Evolutionary conservation across 2,113 vertebrate genomes (phyloP).

Genomic region (Trematomus loennbergii): DNA sequence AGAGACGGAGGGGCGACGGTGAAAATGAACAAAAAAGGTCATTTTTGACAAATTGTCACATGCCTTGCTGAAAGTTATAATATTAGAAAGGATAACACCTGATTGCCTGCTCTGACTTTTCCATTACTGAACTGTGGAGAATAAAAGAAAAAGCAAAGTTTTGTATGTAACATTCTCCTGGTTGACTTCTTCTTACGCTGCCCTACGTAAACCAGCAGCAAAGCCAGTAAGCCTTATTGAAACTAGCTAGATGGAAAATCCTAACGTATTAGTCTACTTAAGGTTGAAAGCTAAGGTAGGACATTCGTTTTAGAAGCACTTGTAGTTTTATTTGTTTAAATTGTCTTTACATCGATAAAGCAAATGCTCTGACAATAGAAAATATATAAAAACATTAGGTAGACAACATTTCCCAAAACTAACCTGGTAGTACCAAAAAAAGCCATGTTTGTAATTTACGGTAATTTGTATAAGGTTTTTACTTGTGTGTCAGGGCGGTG

Average conservation of each 20-base stretch:
- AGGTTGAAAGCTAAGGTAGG: background rate
- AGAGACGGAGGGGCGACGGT: background rate
- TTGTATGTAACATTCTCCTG: slow-evolving; percentile 7
- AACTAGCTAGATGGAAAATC: background rate
- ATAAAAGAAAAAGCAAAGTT: background rate
- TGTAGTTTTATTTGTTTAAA: too few species aligned
- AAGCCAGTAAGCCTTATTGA: background rate
- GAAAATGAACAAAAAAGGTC: background rate
- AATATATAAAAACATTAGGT: too few species aligned
- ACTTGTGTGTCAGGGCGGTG: too few species aligned
- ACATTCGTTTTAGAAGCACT: too few species aligned
- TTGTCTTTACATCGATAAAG: too few species aligned
- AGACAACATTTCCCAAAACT: too few species aligned
- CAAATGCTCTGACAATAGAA: too few species aligned
- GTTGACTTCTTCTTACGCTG: background rate
- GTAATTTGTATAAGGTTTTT: too few species aligned
- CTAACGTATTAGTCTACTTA: background rate
- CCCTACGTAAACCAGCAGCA: slow-evolving; percentile 2
- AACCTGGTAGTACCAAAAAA: too few species aligned
- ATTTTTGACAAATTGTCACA: background rate
- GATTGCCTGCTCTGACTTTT: slow-evolving; percentile 6
- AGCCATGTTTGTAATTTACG: too few species aligned
- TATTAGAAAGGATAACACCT: background rate
- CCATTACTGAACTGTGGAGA: background rate
- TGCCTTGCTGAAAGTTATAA: background rate